Conservation (phyloP, 1,140 invertebrate genomes). For the Trinorchestia longiramus region DNA sequence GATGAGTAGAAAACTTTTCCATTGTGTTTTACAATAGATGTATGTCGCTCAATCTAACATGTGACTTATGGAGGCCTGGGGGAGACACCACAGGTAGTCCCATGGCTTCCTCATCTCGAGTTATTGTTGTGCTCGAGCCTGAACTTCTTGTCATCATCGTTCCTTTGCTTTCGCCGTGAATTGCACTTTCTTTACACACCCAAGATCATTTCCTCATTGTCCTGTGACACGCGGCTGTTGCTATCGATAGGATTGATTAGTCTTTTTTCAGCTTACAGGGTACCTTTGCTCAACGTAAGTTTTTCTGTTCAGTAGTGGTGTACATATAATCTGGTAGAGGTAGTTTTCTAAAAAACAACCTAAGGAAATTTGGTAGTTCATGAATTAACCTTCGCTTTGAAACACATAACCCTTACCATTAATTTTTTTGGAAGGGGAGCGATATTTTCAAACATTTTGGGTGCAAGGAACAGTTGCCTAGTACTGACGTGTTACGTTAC, state of each 20-base stretch:
- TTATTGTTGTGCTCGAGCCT: not conserved
- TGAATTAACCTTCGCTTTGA: no score
- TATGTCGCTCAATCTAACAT: not conserved
- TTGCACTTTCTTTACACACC: not conserved
- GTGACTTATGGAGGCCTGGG: not conserved
- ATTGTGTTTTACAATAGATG: not conserved
- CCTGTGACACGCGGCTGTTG: not conserved
- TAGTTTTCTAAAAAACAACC: no score
- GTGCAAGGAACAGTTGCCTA: no score
- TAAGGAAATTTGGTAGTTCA: no score
- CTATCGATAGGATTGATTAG: not conserved
- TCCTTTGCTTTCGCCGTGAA: slow-evolving; percentile 16
- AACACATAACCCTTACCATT: no score
- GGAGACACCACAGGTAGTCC: not conserved
- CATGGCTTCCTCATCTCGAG: not conserved
- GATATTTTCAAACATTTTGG: no score
- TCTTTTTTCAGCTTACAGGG: not conserved
- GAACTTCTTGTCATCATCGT: not conserved
- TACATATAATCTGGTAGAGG: not conserved
- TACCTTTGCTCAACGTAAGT: not conserved
- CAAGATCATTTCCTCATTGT: slow-evolving; percentile 10
- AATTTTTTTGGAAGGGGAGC: no score
- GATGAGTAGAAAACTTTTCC: not conserved
- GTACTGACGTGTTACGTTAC: no score
- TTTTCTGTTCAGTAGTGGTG: not conserved